Evolutionary conservation across 2,113 vertebrate species (phyloP).

Genomic region (Alouatta palliata): DNA sequence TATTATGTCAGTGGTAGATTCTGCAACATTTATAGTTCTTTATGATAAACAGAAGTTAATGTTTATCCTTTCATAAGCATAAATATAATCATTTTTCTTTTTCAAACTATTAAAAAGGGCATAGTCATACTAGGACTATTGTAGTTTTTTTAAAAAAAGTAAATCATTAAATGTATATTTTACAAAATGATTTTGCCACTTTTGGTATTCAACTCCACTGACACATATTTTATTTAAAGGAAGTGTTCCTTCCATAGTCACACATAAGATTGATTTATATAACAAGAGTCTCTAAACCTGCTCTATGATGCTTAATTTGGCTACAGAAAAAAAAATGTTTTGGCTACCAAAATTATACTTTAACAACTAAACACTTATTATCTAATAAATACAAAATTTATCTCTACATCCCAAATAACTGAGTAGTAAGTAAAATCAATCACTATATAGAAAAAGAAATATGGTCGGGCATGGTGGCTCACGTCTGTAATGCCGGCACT

Average conservation of each 20-base stretch:
- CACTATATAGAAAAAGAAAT: neutral
- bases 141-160: neutral
- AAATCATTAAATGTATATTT: neutral
- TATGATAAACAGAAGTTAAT: constrained; percentile 4
- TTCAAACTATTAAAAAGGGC: neutral
- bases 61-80: neutral
- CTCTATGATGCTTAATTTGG: neutral
- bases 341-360: neutral
- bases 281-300: neutral
- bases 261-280: neutral
- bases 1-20: neutral
- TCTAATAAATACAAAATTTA: neutral
- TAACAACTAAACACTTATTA: neutral
- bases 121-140: neutral
- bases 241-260: neutral
- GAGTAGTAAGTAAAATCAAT: neutral
- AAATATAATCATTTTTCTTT: neutral
- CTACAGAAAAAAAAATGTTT: constrained; percentile 12
- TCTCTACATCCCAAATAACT: neutral
- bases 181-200: neutral
- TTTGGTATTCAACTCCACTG: neutral
- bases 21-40: neutral
- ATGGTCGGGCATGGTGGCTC: no score
- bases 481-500: no score
- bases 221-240: neutral